Evolutionary conservation across 2,113 vertebrate genomes (phyloP), one percentile per base, ranked within the genome.

Genomic region (Erythrocercus mccallii): DNA sequence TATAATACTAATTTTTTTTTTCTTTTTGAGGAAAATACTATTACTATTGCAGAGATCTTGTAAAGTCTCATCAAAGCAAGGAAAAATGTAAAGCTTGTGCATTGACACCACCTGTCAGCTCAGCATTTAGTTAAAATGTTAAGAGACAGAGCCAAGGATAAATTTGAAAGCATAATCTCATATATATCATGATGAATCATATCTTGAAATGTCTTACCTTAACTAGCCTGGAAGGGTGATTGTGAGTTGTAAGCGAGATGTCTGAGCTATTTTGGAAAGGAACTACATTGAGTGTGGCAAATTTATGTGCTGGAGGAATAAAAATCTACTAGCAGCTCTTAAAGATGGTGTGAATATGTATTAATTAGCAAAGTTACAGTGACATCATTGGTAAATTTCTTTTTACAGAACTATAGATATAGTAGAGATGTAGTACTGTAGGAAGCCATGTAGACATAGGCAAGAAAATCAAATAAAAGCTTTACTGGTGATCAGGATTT

Each of bases 121-220:
- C 96, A 96, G 86, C 89, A 94, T 96, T 96, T 96, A 91, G 80
- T 92, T 81, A 86, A 97, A 97, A 96, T 85, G 76, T 40, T 97
- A 95, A 93, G 78, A 96, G 85, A 77, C 71, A 62, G 60, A 95
- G 85, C 70, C 84, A 96, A 96, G 53, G 69, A 96, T 95, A 85
- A 96, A 95, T 97, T 91, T 94, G 84, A 95, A 91, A 96, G 61
- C 47, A 24, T 96, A 95, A 97, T 94, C 86, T 96, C 88, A 95
- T 93, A 94, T 96, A 93, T 94, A 94, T 92, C 80, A 80, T 37
- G 88, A 86, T 91, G 88, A 97, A 96, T 95, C 92, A 94, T 90
- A 85, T 94, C 58, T 91, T 88, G 77, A 94, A 95, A 86, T 65
- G 90, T 88, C 84, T 95, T 84, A 94, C 89, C 68, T 71, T 92